Evolutionary conservation across 2,113 vertebrate species (phyloP), one percentile per base, ranked within the genome.

Genomic region (Mobula birostris): DNA sequence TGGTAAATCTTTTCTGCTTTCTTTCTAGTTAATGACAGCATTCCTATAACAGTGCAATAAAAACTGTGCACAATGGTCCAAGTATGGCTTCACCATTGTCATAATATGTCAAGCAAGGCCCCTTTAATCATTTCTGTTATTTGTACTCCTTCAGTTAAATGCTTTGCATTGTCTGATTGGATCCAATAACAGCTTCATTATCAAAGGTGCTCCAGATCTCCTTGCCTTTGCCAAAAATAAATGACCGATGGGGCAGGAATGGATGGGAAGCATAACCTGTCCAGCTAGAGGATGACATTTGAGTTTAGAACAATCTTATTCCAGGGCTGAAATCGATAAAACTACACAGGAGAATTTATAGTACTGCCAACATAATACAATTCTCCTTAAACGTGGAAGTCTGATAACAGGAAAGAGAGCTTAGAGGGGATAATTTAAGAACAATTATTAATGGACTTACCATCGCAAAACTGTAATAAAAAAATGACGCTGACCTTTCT

Each of bases 301-400:
- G 66, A 32, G 80, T 58, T 94, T 80, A 5, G 9, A 36, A 66
- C 14, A 80, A 94, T 95, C 94, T 92, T 79, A 93, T 94, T 94
- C 95, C 93, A 91, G 94, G 74, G 56, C 94, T 66, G 91, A 95
- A 95, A 96, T 96, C 95, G 95, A 95, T 95, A 94, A 94, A 95
- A 94, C 92, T 94, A 95, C 94, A 95, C 90, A 95, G 94, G 88
- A 90, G 94, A 94, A 95, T 95, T 95, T 95, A 95, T 94, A 93
- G 94, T 91, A 56, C 68, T 93, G 70, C 95, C 94, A 96, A 94
- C 94, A 94, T 94, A 58, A 94, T 95, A 95, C 92, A 94, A 85
- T 90, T 94, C 77, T 95, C 92, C 74, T 90, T 94, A 68, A 94
- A 94, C 92, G 90, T 94, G 87, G 93, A 94, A 93, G 90, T 94